A percentile compares a stretch with the other conserved stretches of the same genome.
Conservation (phyloP, 2,888 invertebrate genomes). For the Physocephala rufipes region DNA sequence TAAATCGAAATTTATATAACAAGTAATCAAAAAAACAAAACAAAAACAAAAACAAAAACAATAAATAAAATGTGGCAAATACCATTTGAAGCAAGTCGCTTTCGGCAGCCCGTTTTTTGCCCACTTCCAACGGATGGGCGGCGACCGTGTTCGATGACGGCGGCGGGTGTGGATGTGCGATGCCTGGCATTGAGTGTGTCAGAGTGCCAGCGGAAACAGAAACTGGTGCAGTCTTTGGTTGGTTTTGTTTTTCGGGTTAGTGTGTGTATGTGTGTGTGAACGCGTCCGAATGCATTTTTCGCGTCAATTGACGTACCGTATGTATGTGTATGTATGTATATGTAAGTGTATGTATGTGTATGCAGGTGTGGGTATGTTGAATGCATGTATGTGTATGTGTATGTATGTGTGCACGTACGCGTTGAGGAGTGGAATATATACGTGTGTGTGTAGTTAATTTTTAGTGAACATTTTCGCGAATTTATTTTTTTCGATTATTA, state of each 20-base stretch:
- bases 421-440: constrained; percentile 32
- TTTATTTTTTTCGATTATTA: constrained; percentile 25
- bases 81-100: constrained; percentile 92
- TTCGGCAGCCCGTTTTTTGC: constrained; percentile 94
- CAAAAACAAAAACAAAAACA: constrained; percentile 46
- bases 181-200: constrained; percentile 66
- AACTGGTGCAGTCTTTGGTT: constrained; percentile 60
- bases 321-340: neutral
- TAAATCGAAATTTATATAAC: constrained; percentile 44
- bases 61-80: constrained; percentile 66
- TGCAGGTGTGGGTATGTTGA: neutral
- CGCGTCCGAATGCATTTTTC: constrained; percentile 30
- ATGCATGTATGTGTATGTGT: constrained; percentile 32
- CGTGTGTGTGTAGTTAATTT: neutral
- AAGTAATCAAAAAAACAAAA: constrained; percentile 24
- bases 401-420: constrained; percentile 33
- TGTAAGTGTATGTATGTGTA: neutral
- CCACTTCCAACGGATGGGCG: constrained; percentile 78
- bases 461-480: neutral
- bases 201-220: constrained; percentile 60
- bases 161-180: constrained; percentile 63
- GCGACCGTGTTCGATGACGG: constrained; percentile 74
- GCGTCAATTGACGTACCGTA: constrained; percentile 20
- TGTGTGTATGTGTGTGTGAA: constrained; percentile 35
- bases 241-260: constrained; percentile 38